Evolutionary conservation across 1,140 invertebrate genomes (phyloP).

Genomic region (Listronotus bonariensis): DNA sequence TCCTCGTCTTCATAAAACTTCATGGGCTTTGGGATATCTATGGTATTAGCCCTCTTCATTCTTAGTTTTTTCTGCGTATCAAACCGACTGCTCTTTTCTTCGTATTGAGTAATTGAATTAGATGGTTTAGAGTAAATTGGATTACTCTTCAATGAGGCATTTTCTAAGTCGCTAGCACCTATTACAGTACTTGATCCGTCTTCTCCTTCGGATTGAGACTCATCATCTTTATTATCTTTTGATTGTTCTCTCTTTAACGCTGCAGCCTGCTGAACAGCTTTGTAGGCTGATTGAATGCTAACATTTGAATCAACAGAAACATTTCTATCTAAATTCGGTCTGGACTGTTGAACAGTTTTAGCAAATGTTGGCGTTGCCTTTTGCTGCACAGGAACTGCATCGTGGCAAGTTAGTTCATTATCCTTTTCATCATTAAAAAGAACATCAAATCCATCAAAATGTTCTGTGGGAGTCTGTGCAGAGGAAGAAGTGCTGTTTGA

Average conservation of each 20-base stretch:
- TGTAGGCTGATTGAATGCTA: constrained; percentile 36
- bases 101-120: background rate
- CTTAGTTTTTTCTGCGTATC: constrained; percentile 69
- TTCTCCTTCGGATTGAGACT: constrained; percentile 17
- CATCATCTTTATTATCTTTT: constrained; percentile 25
- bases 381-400: constrained; percentile 8
- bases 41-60: constrained; percentile 86
- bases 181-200: constrained; percentile 40
- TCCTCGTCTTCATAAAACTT: constrained; percentile 61
- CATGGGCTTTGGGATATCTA: constrained; percentile 78
- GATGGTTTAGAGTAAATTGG: constrained; percentile 35
- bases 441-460: constrained; percentile 40
- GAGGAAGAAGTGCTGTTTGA: constrained; percentile 48
- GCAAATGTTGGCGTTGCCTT: background rate
- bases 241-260: constrained; percentile 25
- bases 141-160: constrained; percentile 34
- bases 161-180: constrained; percentile 27
- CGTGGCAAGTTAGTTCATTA: background rate
- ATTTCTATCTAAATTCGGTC: constrained; percentile 16
- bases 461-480: constrained; percentile 49
- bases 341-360: background rate
- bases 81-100: constrained; percentile 60
- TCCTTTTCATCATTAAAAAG: constrained; percentile 39
- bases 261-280: constrained; percentile 38
- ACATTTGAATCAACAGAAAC: constrained; percentile 30